Percentiles rank a stretch among this genome's conserved stretches.
Evolutionary conservation across 2,888 invertebrate genomes (phyloP).

Genomic region (Auanema freiburgensis): DNA sequence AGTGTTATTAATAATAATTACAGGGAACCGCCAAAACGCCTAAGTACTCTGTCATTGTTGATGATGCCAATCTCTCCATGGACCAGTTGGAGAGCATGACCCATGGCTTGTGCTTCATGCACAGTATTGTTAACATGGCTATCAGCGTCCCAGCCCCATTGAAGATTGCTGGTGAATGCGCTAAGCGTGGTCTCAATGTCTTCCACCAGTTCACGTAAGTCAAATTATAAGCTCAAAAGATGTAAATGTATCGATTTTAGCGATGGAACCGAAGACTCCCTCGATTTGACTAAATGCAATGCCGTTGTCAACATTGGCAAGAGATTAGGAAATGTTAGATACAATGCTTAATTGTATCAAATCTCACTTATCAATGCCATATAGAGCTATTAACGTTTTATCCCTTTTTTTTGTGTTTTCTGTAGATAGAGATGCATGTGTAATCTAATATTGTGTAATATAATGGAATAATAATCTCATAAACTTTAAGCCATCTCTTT

Average conservation of each 20-base stretch:
- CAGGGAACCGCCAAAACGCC: slow-evolving; percentile 28
- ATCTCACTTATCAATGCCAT: too few relatives aligned
- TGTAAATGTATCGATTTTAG: too few relatives aligned
- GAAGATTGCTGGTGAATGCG: slow-evolving; percentile 19
- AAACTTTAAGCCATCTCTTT: too few relatives aligned
- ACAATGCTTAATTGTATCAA: slow-evolving; percentile 15
- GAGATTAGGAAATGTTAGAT: slow-evolving; percentile 5
- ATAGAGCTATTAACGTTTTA: too few relatives aligned
- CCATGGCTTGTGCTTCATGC: slow-evolving; percentile 19
- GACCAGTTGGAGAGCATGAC: slow-evolving; percentile 22
- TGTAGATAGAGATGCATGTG: too few relatives aligned
- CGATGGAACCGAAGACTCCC: too few relatives aligned
- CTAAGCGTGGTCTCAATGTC: slow-evolving; percentile 19
- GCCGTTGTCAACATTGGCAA: background rate
- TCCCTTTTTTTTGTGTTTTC: too few relatives aligned
- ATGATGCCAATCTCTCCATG: slow-evolving; percentile 1
- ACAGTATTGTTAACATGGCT: slow-evolving; percentile 28
- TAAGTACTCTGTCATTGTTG: slow-evolving; percentile 23
- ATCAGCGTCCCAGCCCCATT: slow-evolving; percentile 26
- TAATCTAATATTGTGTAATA: too few relatives aligned
- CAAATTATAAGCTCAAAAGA: background rate
- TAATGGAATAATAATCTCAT: too few relatives aligned
- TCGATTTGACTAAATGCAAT: too few relatives aligned
- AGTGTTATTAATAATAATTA: background rate
- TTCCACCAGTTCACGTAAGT: background rate